A percentile compares a stretch with the other conserved stretches of the same genome.
Evolutionary conservation across 2,797 vertebrate species (phyloP).

Genomic region (Oreochromis grahami): DNA sequence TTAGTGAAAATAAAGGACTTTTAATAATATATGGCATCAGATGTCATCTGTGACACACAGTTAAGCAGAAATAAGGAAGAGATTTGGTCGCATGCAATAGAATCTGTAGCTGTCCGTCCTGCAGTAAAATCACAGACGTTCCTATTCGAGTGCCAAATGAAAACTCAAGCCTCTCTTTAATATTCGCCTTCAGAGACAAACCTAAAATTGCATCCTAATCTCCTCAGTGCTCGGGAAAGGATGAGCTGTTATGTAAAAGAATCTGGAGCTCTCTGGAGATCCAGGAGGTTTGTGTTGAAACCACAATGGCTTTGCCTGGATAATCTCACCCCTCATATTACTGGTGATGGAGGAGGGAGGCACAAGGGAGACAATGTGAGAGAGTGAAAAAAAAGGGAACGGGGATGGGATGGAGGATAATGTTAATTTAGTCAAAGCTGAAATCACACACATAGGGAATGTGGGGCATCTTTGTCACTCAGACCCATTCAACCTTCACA

Average conservation of each 20-base stretch:
- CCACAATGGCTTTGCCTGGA: not conserved
- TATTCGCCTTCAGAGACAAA: not conserved
- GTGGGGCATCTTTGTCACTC: not conserved
- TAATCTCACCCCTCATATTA: not conserved
- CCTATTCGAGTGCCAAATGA: conserved; percentile 14
- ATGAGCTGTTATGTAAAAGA: conserved; percentile 35
- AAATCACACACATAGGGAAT: conserved; percentile 1
- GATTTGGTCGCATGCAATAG: not conserved
- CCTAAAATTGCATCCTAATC: conserved; percentile 8
- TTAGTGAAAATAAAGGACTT: not conserved
- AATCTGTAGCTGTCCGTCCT: not conserved
- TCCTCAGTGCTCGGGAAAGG: not conserved
- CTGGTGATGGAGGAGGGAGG: not conserved
- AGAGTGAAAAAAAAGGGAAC: not conserved
- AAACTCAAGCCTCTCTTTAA: conserved; percentile 14
- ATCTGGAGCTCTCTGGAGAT: conserved; percentile 12
- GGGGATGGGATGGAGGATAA: not conserved
- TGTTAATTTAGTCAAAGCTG: not conserved
- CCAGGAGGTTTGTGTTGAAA: not conserved
- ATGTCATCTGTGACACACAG: not conserved
- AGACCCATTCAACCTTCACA: not conserved
- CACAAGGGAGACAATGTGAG: not conserved
- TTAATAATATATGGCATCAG: not conserved
- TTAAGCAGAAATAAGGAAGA: not conserved
- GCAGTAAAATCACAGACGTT: not conserved